A percentile compares a stretch with the other conserved stretches of the same genome.
Conservation (phyloP, 2,888 invertebrate species). For the Andrena dorsata region DNA sequence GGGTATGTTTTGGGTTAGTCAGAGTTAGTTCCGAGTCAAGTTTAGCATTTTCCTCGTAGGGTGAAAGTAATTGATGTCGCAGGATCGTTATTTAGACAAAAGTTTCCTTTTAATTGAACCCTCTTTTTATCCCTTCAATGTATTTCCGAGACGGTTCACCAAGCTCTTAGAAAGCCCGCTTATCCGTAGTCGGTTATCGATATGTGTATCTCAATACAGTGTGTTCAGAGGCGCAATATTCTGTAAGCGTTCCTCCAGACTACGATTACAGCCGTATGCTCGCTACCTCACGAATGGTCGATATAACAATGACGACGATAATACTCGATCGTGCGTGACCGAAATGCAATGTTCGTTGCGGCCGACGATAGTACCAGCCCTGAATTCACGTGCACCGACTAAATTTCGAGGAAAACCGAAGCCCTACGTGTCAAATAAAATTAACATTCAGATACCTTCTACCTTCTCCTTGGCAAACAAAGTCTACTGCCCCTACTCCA, state of each 20-base stretch:
- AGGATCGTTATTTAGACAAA: too few species aligned
- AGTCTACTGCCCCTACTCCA: neutral
- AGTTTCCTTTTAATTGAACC: neutral
- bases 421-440: slow-evolving; percentile 35
- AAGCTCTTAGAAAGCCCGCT: slow-evolving; percentile 34
- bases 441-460: slow-evolving; percentile 32
- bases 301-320: slow-evolving; percentile 75
- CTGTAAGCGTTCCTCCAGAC: slow-evolving; percentile 70
- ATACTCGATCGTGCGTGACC: slow-evolving; percentile 78
- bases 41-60: too few species aligned
- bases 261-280: slow-evolving; percentile 69
- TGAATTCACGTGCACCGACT: slow-evolving; percentile 47
- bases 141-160: slow-evolving; percentile 8
- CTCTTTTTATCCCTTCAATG: neutral
- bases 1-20: neutral
- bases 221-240: slow-evolving; percentile 61
- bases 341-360: slow-evolving; percentile 66
- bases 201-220: slow-evolving; percentile 58
- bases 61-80: too few species aligned
- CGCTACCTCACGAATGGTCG: slow-evolving; percentile 68
- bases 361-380: slow-evolving; percentile 62
- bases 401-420: slow-evolving; percentile 56
- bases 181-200: slow-evolving; percentile 64
- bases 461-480: neutral
- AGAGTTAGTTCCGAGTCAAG: neutral